phyloP scores from a whole-genome alignment of 2,113 vertebrate species.

The Ammodramus savannarum region DNA sequence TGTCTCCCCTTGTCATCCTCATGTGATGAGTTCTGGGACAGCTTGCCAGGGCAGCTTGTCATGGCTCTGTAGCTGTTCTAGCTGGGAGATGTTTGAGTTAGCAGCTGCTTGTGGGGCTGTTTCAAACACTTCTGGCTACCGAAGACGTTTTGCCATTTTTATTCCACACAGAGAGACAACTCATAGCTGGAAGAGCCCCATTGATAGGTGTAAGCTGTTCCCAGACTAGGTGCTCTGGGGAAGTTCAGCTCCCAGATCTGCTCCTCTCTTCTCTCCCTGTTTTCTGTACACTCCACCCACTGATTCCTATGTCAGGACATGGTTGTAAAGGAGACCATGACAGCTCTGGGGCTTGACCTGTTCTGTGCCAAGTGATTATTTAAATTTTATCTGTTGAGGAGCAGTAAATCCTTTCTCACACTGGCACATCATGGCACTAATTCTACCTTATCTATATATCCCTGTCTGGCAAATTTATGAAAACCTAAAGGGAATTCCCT shows the following conservation, averaged over 20 bases:
- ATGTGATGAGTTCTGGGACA: not conserved
- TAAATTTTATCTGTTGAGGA: not conserved
- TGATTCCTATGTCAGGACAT: not conserved
- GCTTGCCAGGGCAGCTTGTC: not conserved
- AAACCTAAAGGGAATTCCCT: not conserved
- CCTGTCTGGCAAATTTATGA: not conserved
- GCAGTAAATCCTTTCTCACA: not conserved
- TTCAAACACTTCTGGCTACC: not conserved
- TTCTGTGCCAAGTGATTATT: not conserved
- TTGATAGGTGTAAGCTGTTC: not conserved
- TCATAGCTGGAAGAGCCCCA: not conserved
- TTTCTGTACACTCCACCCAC: not conserved
- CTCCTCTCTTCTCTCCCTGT: not conserved
- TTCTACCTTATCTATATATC: not conserved
- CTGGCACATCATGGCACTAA: not conserved
- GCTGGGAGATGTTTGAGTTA: not conserved
- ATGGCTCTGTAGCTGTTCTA: not conserved
- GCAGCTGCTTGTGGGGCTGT: not conserved
- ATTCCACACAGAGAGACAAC: not conserved
- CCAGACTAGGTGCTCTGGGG: not conserved
- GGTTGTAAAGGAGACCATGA: not conserved
- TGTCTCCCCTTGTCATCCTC: not conserved
- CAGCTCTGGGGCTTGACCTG: not conserved
- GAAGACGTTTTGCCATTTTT: not conserved
- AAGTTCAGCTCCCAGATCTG: not conserved